Base-by-base conservation (phyloP, 64 coral and sea anemone species). In the Dendrophyllia cribrosa region DNA sequence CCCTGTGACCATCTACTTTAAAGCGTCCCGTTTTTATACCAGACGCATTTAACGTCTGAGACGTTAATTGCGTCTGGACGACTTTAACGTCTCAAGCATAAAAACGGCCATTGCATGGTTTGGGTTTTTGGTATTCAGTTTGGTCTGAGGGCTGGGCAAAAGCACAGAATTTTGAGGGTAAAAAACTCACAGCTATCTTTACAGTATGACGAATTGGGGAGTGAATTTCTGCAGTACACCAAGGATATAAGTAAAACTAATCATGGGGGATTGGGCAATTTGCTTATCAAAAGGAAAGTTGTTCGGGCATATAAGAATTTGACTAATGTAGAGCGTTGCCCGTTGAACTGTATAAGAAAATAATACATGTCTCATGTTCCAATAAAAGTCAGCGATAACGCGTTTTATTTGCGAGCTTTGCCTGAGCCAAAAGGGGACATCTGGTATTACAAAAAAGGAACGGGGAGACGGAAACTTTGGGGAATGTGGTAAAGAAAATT, bases 401-500 rank as follows among this genome's bases (percentile, higher is more conserved):
- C 82, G 0, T 85, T 85, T 67, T 85, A 68, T 85, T 85, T 85
- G 19, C 51, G 59, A 44, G 24, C 82, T 85, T 68, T 85, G 17
- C 82, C 82, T n/a, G 67, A 85, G 48, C 82, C 82, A 2, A 85
- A 62, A 19, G 52, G 61, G 23, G 34, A 34, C 34, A 34, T 2
- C 34, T 34, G 34, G 34, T 34, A 34, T 34, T 34, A 34, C 34
- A 1, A 34, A 34, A 34, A 34, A 34, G 34, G 34, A 63, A 85
- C 4, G 75, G 75, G n/a, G 68, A 11, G n/a, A 25, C 70, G 17
- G 82, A 85, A 66, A 85, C 82, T 45, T 68, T 66, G 47, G 82
- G 82, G 19, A 85, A 67, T n/a, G 82, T 85, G 2, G 62, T 85
- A 49, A 85, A 85, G 62, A 68, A 85, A 46, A 67, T 85, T 19